Conservation (phyloP, 1,140 invertebrate species). For the Tenebrio molitor region DNA sequence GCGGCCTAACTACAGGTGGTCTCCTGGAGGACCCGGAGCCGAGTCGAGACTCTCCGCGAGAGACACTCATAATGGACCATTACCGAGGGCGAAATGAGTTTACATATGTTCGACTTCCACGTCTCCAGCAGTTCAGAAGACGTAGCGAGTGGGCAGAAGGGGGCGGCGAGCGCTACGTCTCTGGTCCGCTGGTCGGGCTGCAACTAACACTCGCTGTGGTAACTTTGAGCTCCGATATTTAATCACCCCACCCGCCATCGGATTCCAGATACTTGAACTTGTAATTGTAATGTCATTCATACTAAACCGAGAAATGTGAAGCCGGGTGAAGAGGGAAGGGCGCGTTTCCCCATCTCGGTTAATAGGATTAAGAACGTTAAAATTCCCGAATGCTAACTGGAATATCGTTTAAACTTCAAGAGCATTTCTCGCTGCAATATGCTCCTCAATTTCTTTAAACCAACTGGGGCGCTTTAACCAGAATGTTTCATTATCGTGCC, state of each 20-base stretch:
- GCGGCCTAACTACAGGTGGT: conserved; percentile 51
- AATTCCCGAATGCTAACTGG: conserved; percentile 49
- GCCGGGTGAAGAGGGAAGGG: conserved; percentile 12
- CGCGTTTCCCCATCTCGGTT: conserved; percentile 44
- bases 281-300: conserved; percentile 53
- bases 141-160: background rate
- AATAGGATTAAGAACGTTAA: conserved; percentile 51
- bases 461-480: conserved; percentile 38
- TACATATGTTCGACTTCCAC: conserved; percentile 49
- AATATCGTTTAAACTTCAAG: conserved; percentile 50
- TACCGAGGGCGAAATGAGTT: conserved; percentile 51
- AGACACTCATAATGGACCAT: conserved; percentile 52
- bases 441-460: conserved; percentile 44
- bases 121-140: conserved; percentile 40
- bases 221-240: conserved; percentile 49
- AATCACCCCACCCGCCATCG: conserved; percentile 46
- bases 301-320: conserved; percentile 49
- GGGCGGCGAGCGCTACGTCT: background rate
- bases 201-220: conserved; percentile 45
- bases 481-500: conserved; percentile 42
- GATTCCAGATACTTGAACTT: conserved; percentile 52
- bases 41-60: conserved; percentile 41
- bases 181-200: conserved; percentile 42
- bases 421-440: conserved; percentile 46
- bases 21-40: conserved; percentile 25